phyloP scores from a whole-genome alignment of 1,140 invertebrate genomes.

The Radopholus similis region DNA sequence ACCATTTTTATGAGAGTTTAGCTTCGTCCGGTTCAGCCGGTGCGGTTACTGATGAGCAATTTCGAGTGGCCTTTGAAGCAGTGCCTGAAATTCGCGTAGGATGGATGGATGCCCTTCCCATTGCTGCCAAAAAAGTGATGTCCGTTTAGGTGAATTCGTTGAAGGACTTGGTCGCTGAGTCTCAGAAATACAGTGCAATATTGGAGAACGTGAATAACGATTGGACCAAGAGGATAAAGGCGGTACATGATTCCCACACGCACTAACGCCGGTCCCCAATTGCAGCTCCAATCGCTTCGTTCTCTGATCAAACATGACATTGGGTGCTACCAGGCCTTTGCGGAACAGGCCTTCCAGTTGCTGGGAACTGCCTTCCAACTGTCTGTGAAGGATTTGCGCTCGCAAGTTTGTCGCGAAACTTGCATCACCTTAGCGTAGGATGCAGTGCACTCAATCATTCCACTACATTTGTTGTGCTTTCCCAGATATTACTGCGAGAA shows the following conservation, averaged over 20 bases:
- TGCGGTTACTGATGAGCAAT: slow-evolving; percentile 35
- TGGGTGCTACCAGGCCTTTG: slow-evolving; percentile 73
- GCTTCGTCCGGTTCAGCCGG: slow-evolving; percentile 26
- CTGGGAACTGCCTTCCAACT: slow-evolving; percentile 76
- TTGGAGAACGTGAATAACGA: slow-evolving; percentile 39
- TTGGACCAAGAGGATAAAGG: slow-evolving; percentile 41
- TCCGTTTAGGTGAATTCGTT: slow-evolving; percentile 4
- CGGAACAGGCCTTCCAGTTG: slow-evolving; percentile 73
- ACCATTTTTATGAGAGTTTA: neutral
- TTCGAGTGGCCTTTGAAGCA: slow-evolving; percentile 27
- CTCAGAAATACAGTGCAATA: slow-evolving; percentile 21
- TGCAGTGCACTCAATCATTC: slow-evolving; percentile 1
- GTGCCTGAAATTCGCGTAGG: slow-evolving; percentile 22
- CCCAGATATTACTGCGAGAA: slow-evolving; percentile 74
- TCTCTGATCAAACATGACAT: slow-evolving; percentile 69
- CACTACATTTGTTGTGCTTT: neutral
- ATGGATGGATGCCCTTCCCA: neutral
- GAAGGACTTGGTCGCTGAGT: slow-evolving; percentile 28
- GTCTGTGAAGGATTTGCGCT: slow-evolving; percentile 83
- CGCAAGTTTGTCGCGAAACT: slow-evolving; percentile 83
- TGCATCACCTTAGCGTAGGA: slow-evolving; percentile 84
- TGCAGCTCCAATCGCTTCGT: slow-evolving; percentile 37
- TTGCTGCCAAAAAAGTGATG: neutral
- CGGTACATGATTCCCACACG: slow-evolving; percentile 11
- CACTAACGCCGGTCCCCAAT: neutral